Conservation (phyloP, 2,888 invertebrate species). For the Disparrhopalites patrizii region DNA sequence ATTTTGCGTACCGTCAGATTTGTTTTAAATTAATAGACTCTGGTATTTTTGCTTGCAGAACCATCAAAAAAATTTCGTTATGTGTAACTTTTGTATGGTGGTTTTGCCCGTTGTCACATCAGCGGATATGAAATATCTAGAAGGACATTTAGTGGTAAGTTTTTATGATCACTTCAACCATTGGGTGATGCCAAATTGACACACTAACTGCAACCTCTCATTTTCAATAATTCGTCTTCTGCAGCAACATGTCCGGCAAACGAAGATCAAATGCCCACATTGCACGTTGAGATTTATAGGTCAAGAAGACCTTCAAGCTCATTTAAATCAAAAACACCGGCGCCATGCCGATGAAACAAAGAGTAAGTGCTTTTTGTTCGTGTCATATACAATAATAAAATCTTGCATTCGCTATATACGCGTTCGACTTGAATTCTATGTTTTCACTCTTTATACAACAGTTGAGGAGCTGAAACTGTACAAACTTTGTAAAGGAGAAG, state of each 20-base stretch:
- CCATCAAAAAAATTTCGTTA: conserved; percentile 20
- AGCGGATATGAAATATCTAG: conserved; percentile 16
- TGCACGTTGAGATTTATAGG: conserved; percentile 10
- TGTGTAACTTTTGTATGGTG: conserved; percentile 21
- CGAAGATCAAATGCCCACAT: neutral
- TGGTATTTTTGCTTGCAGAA: conserved; percentile 6
- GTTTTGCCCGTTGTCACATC: conserved; percentile 17
- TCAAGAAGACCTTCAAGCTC: neutral
- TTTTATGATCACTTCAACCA: no score
- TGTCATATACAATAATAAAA: no score
- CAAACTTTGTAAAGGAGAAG: conserved; percentile 19
- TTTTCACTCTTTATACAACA: conserved; percentile 5
- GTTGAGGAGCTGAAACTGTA: conserved; percentile 18
- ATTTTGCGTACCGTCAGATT: neutral
- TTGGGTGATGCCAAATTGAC: no score
- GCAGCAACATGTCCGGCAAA: conserved; percentile 13
- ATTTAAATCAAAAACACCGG: conserved; percentile 9
- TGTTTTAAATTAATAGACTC: neutral
- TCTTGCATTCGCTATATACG: neutral
- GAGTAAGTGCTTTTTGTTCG: conserved; percentile 4
- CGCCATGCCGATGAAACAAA: conserved; percentile 11
- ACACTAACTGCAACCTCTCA: no score
- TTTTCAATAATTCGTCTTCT: neutral
- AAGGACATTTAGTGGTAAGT: conserved; percentile 16
- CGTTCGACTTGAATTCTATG: neutral